Conservation (phyloP, 2,113 vertebrate genomes). For the Typhlomys cinereus region DNA sequence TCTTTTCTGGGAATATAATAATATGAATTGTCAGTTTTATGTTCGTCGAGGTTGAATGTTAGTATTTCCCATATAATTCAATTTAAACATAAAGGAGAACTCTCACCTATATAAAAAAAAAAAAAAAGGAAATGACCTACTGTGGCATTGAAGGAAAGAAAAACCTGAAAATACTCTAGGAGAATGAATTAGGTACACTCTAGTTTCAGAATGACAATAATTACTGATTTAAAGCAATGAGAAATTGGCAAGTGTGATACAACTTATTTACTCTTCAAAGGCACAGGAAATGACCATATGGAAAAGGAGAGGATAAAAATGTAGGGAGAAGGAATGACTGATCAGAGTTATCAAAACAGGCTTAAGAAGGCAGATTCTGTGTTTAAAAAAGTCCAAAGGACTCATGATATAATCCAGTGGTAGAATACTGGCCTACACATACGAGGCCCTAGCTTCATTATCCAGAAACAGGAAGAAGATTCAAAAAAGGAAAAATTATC, state of each 20-base stretch:
- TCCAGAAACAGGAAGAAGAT: neutral
- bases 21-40: neutral
- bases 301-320: neutral
- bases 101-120: neutral
- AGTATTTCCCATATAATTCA: neutral
- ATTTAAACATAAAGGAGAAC: neutral
- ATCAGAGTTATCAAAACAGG: neutral
- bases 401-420: neutral
- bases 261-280: constrained; percentile 1
- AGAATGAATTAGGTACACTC: neutral
- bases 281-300: neutral
- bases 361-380: neutral
- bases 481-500: neutral
- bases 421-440: neutral
- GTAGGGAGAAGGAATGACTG: neutral
- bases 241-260: neutral
- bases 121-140: neutral
- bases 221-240: constrained; percentile 16
- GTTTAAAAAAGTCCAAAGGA: neutral
- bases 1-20: constrained; percentile 18
- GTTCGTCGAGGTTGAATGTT: constrained; percentile 35
- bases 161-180: neutral
- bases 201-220: neutral
- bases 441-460: too few relatives aligned
- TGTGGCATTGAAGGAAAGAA: neutral